Base-by-base conservation (phyloP, 2,113 vertebrate species). In the Ictalurus furcatus region DNA sequence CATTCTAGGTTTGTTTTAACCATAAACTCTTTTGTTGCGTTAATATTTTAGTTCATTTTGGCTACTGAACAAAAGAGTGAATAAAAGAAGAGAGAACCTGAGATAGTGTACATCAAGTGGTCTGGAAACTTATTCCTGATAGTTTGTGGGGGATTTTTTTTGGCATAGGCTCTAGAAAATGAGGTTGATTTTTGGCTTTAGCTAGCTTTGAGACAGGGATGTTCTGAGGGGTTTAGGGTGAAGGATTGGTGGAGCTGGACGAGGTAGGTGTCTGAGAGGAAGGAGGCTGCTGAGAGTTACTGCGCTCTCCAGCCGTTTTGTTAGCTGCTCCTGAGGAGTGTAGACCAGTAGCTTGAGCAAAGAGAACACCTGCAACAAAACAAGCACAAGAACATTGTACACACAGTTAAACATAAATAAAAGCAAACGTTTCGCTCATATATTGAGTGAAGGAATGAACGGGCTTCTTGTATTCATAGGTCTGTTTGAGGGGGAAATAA, bases 101-200 rank as follows among this genome's bases (percentile, higher is more conserved):
- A 96, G 95, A 95, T 95, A 95, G 94, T 95, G 95, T 95, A 94
- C 90, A 94, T 96, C 94, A 95, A 95, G 94, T 94, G 93, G 94
- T 93, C 90, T 87, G 90, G 82, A 82, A 90, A 95, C 93, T 90
- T 95, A 71, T 94, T 90, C 91, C 58, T 91, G 91, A 93, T 63
- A 73, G 13, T 56, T 56, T 56, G 52, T 56, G 1, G 89, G 44
- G 44, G 44, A 7, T 96, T 89, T 94, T 88, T 95, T 96, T 96
- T 96, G 95, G 96, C 95, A 94, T 95, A 94, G 90, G 91, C 92
- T 93, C 78, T 97, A 97, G 95, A 96, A 96, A 94, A 95, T 94
- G 92, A 96, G 97, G 94, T 96, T 97, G 94, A 95, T 97, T 96
- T 97, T 97, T 97, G 95, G 96, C 96, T 92, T 97, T 95, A 91